These are phyloP conservation scores for Erpobdella octoculata DNA, from an alignment of 2,888 invertebrate species.

Conservation along the genomic window DNA sequence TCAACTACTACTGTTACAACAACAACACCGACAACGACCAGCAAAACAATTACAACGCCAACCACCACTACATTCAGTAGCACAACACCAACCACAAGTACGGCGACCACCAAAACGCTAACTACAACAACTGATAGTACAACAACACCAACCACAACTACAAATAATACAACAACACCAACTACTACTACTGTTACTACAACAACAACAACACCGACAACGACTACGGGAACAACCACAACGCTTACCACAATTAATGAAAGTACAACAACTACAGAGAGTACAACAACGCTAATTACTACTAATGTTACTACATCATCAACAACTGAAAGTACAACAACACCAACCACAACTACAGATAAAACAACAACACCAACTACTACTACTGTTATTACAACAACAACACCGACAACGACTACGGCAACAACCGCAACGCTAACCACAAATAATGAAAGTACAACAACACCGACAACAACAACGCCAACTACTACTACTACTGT, in stretches of 20 bases:
- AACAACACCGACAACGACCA: background rate
- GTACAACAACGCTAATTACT: background rate
- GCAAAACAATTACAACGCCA: background rate
- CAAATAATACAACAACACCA: background rate
- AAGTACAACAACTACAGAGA: background rate
- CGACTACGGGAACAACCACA: background rate
- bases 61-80: background rate
- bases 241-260: background rate
- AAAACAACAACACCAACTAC: background rate
- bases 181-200: background rate
- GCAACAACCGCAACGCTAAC: background rate
- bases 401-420: background rate
- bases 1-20: background rate
- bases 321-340: background rate
- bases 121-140: background rate
- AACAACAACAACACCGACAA: background rate
- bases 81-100: background rate
- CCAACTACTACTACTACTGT: background rate
- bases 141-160: background rate
- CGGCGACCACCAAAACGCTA: background rate
- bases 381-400: background rate
- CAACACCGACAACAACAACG: background rate
- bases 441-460: background rate
- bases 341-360: conserved; percentile 4
- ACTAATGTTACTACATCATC: background rate